Evolutionary conservation across 2,797 vertebrate species (phyloP), one percentile per base, ranked within the genome.

Genomic region (Chanos chanos): DNA sequence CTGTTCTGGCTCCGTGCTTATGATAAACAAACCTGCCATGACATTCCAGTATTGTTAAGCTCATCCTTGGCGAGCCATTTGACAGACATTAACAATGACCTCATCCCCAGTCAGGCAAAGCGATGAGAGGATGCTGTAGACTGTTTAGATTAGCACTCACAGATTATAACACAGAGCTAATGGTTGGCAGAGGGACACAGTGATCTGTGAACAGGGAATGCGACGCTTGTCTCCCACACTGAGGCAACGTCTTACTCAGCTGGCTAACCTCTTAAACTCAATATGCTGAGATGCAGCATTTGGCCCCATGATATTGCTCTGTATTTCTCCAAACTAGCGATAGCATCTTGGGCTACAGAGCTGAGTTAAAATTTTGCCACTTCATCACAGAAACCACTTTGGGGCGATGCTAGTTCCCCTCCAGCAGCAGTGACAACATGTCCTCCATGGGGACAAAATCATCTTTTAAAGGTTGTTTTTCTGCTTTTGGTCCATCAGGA

Each of bases 71-170:
- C 67, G 62, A 36, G 12, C 4, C 8, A 15, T 52, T 9, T 33
- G 2, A 25, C 15, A 41, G 70, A 61, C 41, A 65, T 58, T 73
- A 63, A 70, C 69, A 75, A 70, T 75, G 72, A 76, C 62, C 37
- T 74, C 70, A 71, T 25, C 53, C 12, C 53, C 30, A 41, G 52
- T 36, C 15, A 18, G 18, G 44, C 16, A 28, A 41, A 16, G 34
- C 30, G 21, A 25, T 28, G 62, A 56, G 41, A 63, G 47, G 31
- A 61, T 36, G 24, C 27, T 28, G 37, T 24, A 10, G 18, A 8
- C 40, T 33, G 64, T 62, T 36, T 66, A 21, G 28, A 44, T 47
- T 63, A 56, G 49, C 44, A 58, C 39, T 69, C 55, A 37, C 27
- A 18, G 8, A 28, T 61, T 50, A 49, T 34, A 39, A 64, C 49